Evolutionary conservation across 2,113 vertebrate genomes (phyloP).

Genomic region (Alectura lathami): DNA sequence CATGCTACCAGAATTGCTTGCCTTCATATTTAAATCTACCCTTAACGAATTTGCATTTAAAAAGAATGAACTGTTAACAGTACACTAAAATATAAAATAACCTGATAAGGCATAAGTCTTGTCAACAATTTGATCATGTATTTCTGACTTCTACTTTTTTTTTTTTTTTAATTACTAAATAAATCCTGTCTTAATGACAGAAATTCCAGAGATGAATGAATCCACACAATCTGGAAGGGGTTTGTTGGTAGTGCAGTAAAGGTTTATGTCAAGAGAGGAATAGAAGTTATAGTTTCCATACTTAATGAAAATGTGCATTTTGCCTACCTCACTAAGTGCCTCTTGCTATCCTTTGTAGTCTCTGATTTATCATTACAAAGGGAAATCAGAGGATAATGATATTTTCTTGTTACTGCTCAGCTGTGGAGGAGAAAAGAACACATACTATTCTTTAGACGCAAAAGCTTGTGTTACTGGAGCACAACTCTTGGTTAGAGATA

Average conservation of each 20-base stretch:
- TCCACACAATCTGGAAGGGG: background rate
- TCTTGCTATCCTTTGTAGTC: background rate
- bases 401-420: constrained; percentile 1
- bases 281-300: background rate
- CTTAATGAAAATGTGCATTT: background rate
- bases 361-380: background rate
- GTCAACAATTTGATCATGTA: constrained; percentile 11
- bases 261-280: background rate
- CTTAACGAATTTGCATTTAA: constrained; percentile 62
- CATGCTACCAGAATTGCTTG: constrained; percentile 9
- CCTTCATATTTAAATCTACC: constrained; percentile 64
- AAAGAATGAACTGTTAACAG: constrained; percentile 57
- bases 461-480: background rate
- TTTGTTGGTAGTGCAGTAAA: background rate
- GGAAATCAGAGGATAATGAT: background rate
- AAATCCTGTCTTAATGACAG: background rate
- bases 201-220: background rate
- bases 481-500: constrained; percentile 46
- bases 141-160: constrained; percentile 9
- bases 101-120: constrained; percentile 3
- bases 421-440: background rate
- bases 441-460: background rate
- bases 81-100: constrained; percentile 43
- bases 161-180: background rate
- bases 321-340: background rate